Base-by-base conservation (phyloP, 2,113 vertebrate genomes). In the Paedocypris sp. region DNA sequence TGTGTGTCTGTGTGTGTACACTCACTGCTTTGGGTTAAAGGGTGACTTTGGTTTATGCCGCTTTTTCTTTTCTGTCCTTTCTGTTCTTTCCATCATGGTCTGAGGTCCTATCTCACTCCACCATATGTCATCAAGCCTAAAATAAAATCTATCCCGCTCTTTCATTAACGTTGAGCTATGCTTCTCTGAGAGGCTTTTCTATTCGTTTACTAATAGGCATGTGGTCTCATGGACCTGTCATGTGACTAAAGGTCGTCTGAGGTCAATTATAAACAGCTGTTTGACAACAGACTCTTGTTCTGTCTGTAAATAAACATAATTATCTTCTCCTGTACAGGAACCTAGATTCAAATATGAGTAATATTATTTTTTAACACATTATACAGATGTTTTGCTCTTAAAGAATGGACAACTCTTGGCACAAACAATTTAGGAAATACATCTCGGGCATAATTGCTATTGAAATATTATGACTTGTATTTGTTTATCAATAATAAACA, bases 61-160 rank as follows among this genome's bases (percentile, higher is more conserved):
- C 23, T 50, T 19, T 23, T 39, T 62, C 16, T 19, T 47, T 32
- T 26, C 43, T 38, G 5, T 29, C 32, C 12, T 6, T 25, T 22
- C 39, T 20, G 18, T 33, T 36, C 47, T 56, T 38, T 53, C 39
- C 59, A 41, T 31, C n/a, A 32, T 48, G 46, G 63, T 63, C 66
- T 58, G 25, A 50, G 62, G 69, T 71, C 51, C 64, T 73, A 70
- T 70, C 70, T 73, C 47, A 51, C 51, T 29, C 39, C 66, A 59
- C 62, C 73, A 75, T 60, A 73, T 67, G 73, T 64, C 62, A 26
- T 56, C 69, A 38, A 13, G 54, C 56, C 48, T 41, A 18, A 39
- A 39, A 38, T 22, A 56, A 53, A 23, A 35, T 18, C 8, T 20
- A 12, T 32, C 54, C 29, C 48, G 18, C 13, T 39, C 43, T 57